Percentiles rank a stretch among this genome's conserved stretches.
phyloP scores from a whole-genome alignment of 2,888 invertebrate genomes.

The Noctuana brunneofusca region DNA sequence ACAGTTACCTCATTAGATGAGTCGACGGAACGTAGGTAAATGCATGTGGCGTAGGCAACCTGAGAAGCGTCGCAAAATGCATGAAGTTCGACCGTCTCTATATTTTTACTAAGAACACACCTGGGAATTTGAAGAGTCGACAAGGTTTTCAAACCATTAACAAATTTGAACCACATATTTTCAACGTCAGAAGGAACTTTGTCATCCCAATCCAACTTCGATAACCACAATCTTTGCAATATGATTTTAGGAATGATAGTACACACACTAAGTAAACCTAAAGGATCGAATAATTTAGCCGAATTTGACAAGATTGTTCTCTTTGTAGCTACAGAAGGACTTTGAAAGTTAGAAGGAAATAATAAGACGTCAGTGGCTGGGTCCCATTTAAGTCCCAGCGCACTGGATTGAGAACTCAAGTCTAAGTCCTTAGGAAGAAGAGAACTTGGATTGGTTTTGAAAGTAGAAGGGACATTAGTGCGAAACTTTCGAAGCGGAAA shows the following conservation, averaged over 20 bases:
- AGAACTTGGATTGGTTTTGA: not conserved
- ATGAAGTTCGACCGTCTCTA: not conserved
- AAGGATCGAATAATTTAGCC: not conserved
- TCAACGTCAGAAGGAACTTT: not conserved
- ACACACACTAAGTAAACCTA: not conserved
- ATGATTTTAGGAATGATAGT: not conserved
- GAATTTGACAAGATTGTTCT: not conserved
- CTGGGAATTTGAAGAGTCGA: not conserved
- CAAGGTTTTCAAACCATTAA: not conserved
- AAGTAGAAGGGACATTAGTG: not conserved
- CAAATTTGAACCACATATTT: not conserved
- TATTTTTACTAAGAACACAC: not conserved
- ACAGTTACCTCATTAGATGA: not conserved
- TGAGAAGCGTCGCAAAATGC: not conserved
- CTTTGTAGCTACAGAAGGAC: not conserved
- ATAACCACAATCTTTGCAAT: not conserved
- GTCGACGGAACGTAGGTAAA: not conserved
- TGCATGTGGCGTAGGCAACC: not conserved
- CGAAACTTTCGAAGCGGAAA: not conserved
- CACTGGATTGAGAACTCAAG: not conserved
- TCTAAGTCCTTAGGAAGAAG: not conserved
- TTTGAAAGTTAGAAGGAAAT: not conserved
- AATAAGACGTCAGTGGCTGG: not conserved
- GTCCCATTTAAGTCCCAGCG: not conserved
- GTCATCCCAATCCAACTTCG: not conserved